Conservation (phyloP, 1,140 invertebrate genomes). For the Neodiprion virginianus region DNA sequence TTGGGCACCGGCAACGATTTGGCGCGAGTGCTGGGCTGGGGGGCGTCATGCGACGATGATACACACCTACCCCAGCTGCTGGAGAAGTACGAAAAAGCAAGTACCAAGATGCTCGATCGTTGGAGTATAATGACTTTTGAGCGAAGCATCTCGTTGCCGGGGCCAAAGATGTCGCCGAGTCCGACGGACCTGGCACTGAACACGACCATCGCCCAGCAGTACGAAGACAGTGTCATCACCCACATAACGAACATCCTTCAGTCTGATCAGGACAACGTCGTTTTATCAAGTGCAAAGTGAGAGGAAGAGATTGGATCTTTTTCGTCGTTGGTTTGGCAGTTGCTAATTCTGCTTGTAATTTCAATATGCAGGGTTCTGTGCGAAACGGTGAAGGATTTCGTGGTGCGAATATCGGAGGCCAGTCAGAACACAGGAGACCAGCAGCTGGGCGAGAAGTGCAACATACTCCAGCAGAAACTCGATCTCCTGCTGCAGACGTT, state of each 20-base stretch:
- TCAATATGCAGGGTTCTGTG: conserved; percentile 68
- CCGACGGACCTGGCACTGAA: conserved; percentile 60
- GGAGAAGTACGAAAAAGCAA: conserved; percentile 92
- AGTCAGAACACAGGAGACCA: conserved; percentile 67
- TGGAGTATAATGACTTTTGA: conserved; percentile 95
- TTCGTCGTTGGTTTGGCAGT: background rate
- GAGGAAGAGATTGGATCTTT: conserved; percentile 31
- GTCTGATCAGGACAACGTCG: conserved; percentile 78
- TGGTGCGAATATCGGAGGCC: conserved; percentile 67
- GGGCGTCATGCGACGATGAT: conserved; percentile 93
- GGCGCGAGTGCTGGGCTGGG: conserved; percentile 94
- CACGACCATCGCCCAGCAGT: conserved; percentile 65
- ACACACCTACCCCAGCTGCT: conserved; percentile 89
- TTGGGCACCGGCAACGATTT: conserved; percentile 96
- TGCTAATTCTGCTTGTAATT: conserved; percentile 15
- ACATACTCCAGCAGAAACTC: conserved; percentile 79
- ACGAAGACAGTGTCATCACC: conserved; percentile 81
- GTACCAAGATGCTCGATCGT: conserved; percentile 95
- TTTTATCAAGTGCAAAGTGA: conserved; percentile 80
- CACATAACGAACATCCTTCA: conserved; percentile 89
- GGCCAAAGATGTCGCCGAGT: conserved; percentile 65
- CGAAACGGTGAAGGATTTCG: conserved; percentile 83
- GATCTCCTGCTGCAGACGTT: conserved; percentile 77
- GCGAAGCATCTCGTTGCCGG: conserved; percentile 69
- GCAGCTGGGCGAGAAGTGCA: conserved; percentile 73